Base-by-base conservation (phyloP, 2,888 invertebrate genomes). In the Hyposoter didymator region DNA sequence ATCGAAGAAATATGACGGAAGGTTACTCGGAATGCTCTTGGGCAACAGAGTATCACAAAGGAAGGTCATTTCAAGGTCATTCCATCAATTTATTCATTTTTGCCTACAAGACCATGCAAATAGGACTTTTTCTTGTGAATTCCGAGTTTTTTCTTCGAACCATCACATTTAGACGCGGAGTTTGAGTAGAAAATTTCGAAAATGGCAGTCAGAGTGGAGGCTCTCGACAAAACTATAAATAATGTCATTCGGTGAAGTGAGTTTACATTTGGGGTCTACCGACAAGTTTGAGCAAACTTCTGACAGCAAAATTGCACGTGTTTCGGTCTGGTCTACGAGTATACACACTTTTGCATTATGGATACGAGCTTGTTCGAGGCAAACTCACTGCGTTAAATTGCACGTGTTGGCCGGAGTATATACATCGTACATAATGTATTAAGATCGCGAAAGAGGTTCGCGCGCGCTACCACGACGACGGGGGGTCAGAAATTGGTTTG, bases 341-440 rank as follows among this genome's bases (percentile, higher is more conserved):
- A 59, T 35, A 75, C 45, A 62, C 43, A 28, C 28, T 59, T n/a
- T 75, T 75, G 17, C 64, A 75, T 75, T 64, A 75, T 75, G 28
- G n/a, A 75, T 75, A 59, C 52, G 55, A 55, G 72, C 55, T 55
- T 75, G 62, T 62, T n/a, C 62, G 28, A 45, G 35, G 52, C 62
- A 75, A 64, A 55, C 59, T 59, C 28, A 28, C 59, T n/a, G 52
- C 75, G 75, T 45, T 19, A 66, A 76, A 66, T 66, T 66, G 76
- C 66, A 49, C 76, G 66, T 64, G 47, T 75, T 69, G 59, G 59
- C 59, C 32, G 52, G 22, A 52, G 66, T 76, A 49, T 66, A 76
- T 76, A 76, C 76, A 67, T 76, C 76, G 49, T 76, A 14, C 47
- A 76, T 76, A 66, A 76, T 76, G 45, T 32, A 75, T 47, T 47